Percentiles rank a stretch among this genome's conserved stretches.
phyloP scores from a whole-genome alignment of 1,140 invertebrate genomes.

The Ips nitidus region DNA sequence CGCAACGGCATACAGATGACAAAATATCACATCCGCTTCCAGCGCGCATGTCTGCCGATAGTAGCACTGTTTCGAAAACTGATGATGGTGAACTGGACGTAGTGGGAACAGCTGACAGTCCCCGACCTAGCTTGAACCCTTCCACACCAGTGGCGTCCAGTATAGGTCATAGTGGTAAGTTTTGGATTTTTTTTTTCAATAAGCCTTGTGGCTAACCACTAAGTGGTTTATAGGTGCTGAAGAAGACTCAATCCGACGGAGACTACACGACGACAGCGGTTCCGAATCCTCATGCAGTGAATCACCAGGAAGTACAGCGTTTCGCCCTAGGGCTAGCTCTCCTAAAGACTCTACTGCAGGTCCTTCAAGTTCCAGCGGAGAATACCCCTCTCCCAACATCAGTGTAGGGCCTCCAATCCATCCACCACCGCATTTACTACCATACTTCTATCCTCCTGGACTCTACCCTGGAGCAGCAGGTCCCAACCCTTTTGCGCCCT shows the following conservation, averaged over 20 bases:
- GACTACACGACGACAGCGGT: constrained; percentile 62
- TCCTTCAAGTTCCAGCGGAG: constrained; percentile 58
- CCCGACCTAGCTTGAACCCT: constrained; percentile 57
- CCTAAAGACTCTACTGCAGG: constrained; percentile 56
- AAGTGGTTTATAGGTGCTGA: constrained; percentile 43
- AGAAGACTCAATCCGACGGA: constrained; percentile 56
- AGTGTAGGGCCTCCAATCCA: constrained; percentile 85
- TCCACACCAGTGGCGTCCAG: constrained; percentile 46
- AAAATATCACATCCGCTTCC: constrained; percentile 54
- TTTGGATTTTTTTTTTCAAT: too few species aligned
- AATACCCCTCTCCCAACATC: constrained; percentile 81
- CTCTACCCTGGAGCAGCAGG: constrained; percentile 68
- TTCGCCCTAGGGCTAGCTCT: constrained; percentile 58
- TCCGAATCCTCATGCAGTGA: constrained; percentile 69
- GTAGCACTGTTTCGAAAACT: constrained; percentile 59
- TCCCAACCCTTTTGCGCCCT: constrained; percentile 69
- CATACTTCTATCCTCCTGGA: constrained; percentile 86
- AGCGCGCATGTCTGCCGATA: constrained; percentile 51
- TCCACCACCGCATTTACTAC: constrained; percentile 77
- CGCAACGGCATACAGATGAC: constrained; percentile 61
- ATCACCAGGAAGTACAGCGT: constrained; percentile 59
- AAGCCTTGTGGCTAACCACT: too few species aligned
- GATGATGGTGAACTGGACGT: constrained; percentile 88
- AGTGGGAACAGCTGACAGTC: constrained; percentile 77
- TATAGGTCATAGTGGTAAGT: constrained; percentile 47